Evolutionary conservation across 2,797 vertebrate species (phyloP), one percentile per base, ranked within the genome.

Genomic region (Rallus crepitans): DNA sequence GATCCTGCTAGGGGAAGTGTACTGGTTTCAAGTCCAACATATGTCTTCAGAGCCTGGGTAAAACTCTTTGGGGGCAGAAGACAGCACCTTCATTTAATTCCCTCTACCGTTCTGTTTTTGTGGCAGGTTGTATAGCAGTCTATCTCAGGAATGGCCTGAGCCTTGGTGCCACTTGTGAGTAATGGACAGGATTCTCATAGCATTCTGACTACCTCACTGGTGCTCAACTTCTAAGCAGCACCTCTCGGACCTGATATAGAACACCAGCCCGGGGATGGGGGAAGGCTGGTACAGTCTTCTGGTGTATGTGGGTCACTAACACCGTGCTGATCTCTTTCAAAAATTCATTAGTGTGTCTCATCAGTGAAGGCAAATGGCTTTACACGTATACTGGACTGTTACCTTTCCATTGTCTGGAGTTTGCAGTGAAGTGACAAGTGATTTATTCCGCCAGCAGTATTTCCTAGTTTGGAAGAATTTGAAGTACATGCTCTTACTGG

Each of bases 151-250:
- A 19, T 0, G 0, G 9, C 15, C 42, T 59, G 23, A 83, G 12
- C 37, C 18, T 53, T 3, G 3, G 27, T 37, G 33, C 31, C 1
- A 0, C 19, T 59, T 0, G 0, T 48, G 31, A 65, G 31, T 0
- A 19, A 18, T 14, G 6, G 5, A 53, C 17, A 83, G 12, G 20
- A 30, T 86, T 65, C 48, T 63, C 31, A 47, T 57, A 70, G 28
- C 31, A 28, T 45, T 89, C 31, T 75, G 31, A 15, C 27, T 37
- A 23, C 37, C 19, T 59, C 0, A 0, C 37, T 61, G 31, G 14
- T 25, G 33, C 27, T 8, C 13, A 23, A 8, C 28, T 57, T 50
- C 2, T 17, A 15, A 60, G 19, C 18, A 28, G 33, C 15, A 72
- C 9, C 59, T 65, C 47, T 60, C 2, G 4, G 42, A 82, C 9